Base-by-base conservation (phyloP, 2,888 invertebrate species). In the Ferdinandea cuprea region DNA sequence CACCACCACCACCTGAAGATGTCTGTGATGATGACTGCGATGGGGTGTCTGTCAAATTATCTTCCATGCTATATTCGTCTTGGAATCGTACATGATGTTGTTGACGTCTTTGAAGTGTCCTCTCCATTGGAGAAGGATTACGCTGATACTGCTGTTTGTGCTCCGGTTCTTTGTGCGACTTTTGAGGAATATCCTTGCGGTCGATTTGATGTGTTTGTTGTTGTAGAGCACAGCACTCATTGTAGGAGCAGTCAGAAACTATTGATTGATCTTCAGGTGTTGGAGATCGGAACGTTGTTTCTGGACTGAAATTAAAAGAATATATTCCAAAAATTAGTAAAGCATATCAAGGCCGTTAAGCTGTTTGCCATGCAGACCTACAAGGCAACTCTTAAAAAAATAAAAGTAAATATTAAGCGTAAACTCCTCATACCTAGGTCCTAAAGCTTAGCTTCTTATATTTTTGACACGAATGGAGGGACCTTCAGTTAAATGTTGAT, bases 261-360 rank as follows among this genome's bases (percentile, higher is more conserved):
- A 83, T 68, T 56, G 83, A 77, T 56, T 71, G 77, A 78, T 78
- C 78, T 83, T 83, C 83, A 72, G 83, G 83, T 63, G 78, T 83
- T 73, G 83, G 68, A 5, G 83, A 77, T 73, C 78, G 83, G 73
- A 83, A 83, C 44, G 77, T 68, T 83, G 83, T 73, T 83, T 83
- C 77, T 56, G 83, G 77, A 83, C 83, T 83, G 68, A 54, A 81
- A 81, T 42, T 1, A 59, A 42, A 30, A 17, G 37, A 25, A 50
- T 7, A 8, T n/a, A 25, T 50, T 9, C 7, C 21, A 1, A 28
- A n/a, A 8, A 9, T 30, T 9, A 7, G 3, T 30, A 13, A 28
- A n/a, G 4, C 3, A 5, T 13, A 8, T 50, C 3, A 2, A n/a
- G 1, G 2, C 4, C 13, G 5, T 35, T 4, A 11, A 37, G 13